phyloP scores from a whole-genome alignment of 2,888 invertebrate genomes.

The Pachliopta kotzebuea region DNA sequence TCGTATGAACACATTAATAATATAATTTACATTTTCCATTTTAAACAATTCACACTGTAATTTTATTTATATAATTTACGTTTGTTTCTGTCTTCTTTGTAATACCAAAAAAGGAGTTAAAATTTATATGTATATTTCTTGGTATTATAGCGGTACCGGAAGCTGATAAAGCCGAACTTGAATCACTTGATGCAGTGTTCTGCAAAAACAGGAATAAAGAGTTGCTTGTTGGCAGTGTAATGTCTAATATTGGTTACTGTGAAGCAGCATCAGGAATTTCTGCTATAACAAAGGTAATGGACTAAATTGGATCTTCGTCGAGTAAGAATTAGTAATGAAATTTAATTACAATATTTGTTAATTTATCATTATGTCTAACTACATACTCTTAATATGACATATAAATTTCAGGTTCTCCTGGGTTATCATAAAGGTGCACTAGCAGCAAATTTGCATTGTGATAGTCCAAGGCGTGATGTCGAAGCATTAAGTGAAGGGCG shows the following conservation, averaged over 20 bases:
- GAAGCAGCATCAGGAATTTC: conserved; percentile 74
- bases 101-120: too few species aligned
- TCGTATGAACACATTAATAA: too few species aligned
- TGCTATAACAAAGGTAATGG: conserved; percentile 78
- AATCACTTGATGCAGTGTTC: conserved; percentile 80
- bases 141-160: conserved; percentile 61
- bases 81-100: too few species aligned
- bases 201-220: conserved; percentile 77
- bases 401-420: conserved; percentile 67
- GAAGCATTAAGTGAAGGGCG: conserved; percentile 74
- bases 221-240: conserved; percentile 78
- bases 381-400: background rate
- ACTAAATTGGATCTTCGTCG: too few species aligned
- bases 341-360: too few species aligned
- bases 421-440: conserved; percentile 84
- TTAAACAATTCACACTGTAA: too few species aligned
- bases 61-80: too few species aligned
- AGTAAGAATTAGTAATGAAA: too few species aligned
- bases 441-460: conserved; percentile 87
- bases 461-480: conserved; percentile 75
- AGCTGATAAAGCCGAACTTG: conserved; percentile 84
- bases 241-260: conserved; percentile 70
- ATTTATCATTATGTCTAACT: too few species aligned
- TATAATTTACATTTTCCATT: too few species aligned
- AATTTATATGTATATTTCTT: background rate